Evolutionary conservation across 1,140 invertebrate species (phyloP).

Genomic region (Eulimnadia texana): DNA sequence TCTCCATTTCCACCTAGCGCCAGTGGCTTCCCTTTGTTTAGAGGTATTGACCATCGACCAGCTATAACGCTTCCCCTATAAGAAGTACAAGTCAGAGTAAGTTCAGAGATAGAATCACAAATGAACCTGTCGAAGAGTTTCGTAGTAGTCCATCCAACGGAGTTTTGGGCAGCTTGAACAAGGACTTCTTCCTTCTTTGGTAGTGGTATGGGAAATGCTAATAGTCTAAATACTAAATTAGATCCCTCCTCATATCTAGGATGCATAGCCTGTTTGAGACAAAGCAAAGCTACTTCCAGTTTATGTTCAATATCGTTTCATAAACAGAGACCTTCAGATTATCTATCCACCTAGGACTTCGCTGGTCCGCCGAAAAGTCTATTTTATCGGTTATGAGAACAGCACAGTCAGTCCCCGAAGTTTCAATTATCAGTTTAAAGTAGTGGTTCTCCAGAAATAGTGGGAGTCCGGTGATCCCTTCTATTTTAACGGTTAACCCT

Average conservation of each 20-base stretch:
- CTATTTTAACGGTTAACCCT: background rate
- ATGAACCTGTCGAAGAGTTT: background rate
- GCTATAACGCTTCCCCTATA: background rate
- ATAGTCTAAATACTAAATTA: background rate
- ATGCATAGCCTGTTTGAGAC: background rate
- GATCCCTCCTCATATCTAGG: background rate
- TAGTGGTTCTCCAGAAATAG: background rate
- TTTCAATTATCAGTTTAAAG: background rate
- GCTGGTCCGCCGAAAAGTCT: background rate
- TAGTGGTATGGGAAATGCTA: background rate
- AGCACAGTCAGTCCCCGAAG: background rate
- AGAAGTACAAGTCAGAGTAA: background rate
- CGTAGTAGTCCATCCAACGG: background rate
- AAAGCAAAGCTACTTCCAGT: background rate
- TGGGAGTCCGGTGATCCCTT: background rate
- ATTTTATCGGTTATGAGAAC: background rate
- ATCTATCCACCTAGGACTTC: background rate
- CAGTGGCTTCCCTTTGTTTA: background rate
- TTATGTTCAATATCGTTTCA: background rate
- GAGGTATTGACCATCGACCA: background rate
- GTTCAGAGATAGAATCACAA: background rate
- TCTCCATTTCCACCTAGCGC: background rate
- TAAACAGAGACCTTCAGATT: background rate
- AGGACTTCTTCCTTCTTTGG: background rate
- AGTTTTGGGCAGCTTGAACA: background rate